These are phyloP conservation scores for Acestrorhynchus altus DNA, from an alignment of 2,797 vertebrate species.

Conservation along the genomic window DNA sequence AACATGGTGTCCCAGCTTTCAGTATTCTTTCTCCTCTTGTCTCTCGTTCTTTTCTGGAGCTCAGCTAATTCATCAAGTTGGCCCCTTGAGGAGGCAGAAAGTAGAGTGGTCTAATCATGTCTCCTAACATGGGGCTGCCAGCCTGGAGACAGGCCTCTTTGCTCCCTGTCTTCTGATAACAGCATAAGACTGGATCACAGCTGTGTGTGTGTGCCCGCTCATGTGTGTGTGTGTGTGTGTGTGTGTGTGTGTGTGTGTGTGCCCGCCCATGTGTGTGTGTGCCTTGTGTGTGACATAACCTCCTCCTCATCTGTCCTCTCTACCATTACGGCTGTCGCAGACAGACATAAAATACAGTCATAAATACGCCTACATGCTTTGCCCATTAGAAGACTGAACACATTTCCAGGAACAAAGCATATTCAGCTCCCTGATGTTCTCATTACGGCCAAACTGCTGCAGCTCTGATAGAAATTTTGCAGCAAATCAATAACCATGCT, in stretches of 20 bases:
- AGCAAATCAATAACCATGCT: neutral
- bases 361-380: slow-evolving; percentile 18
- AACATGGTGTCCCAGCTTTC: slow-evolving; percentile 27
- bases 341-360: neutral
- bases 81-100: slow-evolving; percentile 73
- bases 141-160: slow-evolving; percentile 70
- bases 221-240: slow-evolving; percentile 9
- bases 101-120: slow-evolving; percentile 80
- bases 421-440: slow-evolving; percentile 17
- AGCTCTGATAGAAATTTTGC: slow-evolving; percentile 3
- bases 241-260: slow-evolving; percentile 2
- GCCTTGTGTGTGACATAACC: neutral
- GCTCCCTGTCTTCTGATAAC: slow-evolving; percentile 66
- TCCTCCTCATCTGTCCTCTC: neutral
- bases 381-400: neutral
- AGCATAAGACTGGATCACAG: slow-evolving; percentile 57
- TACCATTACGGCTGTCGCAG: neutral
- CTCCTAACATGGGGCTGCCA: slow-evolving; percentile 71
- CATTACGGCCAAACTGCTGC: slow-evolving; percentile 1
- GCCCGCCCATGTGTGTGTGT: slow-evolving; percentile 11
- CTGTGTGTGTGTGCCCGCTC: slow-evolving; percentile 19
- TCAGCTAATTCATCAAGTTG: slow-evolving; percentile 71
- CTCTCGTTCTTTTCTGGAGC: slow-evolving; percentile 39
- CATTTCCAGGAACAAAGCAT: slow-evolving; percentile 16
- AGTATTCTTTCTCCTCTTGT: slow-evolving; percentile 20